Conservation (phyloP, 2,797 vertebrate species). For the Ceyx erithaca region DNA sequence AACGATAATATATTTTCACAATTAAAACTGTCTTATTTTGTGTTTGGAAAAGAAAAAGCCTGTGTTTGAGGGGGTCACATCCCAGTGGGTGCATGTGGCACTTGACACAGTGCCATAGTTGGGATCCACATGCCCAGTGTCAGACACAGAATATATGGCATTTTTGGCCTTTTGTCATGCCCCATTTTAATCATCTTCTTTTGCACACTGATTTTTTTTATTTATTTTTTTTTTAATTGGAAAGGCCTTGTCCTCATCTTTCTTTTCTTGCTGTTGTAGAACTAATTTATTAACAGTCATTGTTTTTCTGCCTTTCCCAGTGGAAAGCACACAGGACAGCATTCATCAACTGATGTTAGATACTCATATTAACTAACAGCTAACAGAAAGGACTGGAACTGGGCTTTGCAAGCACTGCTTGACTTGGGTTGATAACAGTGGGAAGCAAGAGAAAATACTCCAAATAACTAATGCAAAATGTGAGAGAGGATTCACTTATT, state of each 20-base stretch:
- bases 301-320: not conserved
- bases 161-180: not conserved
- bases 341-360: not conserved
- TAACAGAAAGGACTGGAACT: not conserved
- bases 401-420: not conserved
- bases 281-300: not conserved
- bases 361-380: not conserved
- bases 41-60: not conserved
- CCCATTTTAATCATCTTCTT: not conserved
- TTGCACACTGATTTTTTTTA: not conserved
- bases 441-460: not conserved
- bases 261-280: not conserved
- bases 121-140: not conserved
- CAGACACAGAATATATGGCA: not conserved
- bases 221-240: not conserved
- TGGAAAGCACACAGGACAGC: not conserved
- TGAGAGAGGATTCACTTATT: not conserved
- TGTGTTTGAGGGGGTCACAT: not conserved
- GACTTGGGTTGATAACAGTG: not conserved
- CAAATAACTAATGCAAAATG: not conserved
- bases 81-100: accelerated
- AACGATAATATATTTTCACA: accelerated
- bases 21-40: not conserved
- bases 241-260: not conserved
- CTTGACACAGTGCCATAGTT: not conserved